Conservation (phyloP, 2,888 invertebrate species). For the Drosophila lutescens region DNA sequence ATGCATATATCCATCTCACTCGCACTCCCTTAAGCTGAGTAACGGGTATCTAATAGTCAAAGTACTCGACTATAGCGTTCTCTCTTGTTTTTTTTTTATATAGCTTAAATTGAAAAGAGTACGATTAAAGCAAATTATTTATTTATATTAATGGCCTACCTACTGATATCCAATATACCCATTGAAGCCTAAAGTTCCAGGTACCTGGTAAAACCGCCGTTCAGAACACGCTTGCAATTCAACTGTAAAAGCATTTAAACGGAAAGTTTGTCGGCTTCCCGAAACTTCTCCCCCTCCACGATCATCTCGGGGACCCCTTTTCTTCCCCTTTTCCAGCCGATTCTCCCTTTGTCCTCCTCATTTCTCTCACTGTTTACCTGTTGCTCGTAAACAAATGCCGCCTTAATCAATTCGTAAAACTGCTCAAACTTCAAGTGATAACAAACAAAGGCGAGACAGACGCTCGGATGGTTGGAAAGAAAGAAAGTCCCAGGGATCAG, state of each 20-base stretch:
- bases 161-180: constrained; percentile 21
- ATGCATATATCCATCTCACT: no score
- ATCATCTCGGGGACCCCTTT: neutral
- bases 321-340: neutral
- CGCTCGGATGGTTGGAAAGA: constrained; percentile 36
- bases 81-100: no score
- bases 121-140: no score
- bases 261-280: constrained; percentile 51
- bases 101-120: no score
- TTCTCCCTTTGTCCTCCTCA: constrained; percentile 10
- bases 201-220: constrained; percentile 26
- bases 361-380: constrained; percentile 68
- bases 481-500: constrained; percentile 49
- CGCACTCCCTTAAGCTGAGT: no score
- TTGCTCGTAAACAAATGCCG: constrained; percentile 73
- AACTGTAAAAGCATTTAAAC: constrained; percentile 74
- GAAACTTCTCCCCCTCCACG: neutral
- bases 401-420: constrained; percentile 75
- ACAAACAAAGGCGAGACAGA: constrained; percentile 76
- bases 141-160: no score
- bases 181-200: constrained; percentile 3
- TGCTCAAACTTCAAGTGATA: constrained; percentile 70
- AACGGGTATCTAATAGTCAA: no score
- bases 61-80: no score
- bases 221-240: constrained; percentile 64